These are phyloP conservation scores for Ambastaia sidthimunki DNA, from an alignment of 2,797 vertebrate species.

Conservation along the genomic window DNA sequence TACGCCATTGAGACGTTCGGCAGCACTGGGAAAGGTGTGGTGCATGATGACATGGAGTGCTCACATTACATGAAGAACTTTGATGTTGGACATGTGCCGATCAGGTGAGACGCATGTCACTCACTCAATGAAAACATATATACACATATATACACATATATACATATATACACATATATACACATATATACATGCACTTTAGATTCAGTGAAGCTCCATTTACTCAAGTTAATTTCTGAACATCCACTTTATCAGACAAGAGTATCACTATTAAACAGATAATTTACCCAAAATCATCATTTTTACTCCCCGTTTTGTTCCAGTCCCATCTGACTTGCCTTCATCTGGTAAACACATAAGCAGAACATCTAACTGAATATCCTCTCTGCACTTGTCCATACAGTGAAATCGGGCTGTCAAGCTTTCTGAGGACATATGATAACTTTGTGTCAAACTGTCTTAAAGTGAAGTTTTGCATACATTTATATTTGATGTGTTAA, in stretches of 20 bases:
- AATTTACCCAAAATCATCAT: not conserved
- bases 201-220: not conserved
- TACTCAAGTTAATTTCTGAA: too few relatives aligned
- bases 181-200: not conserved
- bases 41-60: slow-evolving; percentile 98
- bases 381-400: not conserved
- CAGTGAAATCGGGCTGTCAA: not conserved
- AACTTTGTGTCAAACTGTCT: not conserved
- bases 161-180: not conserved
- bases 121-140: not conserved
- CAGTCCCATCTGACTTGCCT: not conserved
- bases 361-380: not conserved
- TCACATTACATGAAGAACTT: slow-evolving; percentile 99
- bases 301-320: not conserved
- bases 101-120: slow-evolving; percentile 81
- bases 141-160: not conserved
- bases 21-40: slow-evolving; percentile 94
- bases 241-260: too few relatives aligned
- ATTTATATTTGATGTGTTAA: not conserved
- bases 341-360: not conserved
- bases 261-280: not conserved
- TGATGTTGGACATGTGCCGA: slow-evolving; percentile 94
- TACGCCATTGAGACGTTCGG: slow-evolving; percentile 98
- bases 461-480: not conserved
- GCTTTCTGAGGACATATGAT: not conserved